Conservation (phyloP, 2,797 vertebrate species). For the Anisognathus igniventris region DNA sequence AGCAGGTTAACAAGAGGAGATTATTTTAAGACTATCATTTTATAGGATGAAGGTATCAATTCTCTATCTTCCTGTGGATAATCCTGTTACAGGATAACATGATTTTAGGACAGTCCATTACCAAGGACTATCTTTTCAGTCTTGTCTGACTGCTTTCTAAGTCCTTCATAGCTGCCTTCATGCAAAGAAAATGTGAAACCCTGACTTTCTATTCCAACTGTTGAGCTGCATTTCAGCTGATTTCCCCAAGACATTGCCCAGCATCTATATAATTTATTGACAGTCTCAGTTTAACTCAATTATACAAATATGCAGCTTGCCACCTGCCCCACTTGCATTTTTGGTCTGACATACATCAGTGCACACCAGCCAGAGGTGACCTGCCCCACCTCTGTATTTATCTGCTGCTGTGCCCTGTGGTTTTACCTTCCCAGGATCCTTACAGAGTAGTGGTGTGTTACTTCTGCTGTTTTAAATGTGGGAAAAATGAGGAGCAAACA, state of each 20-base stretch:
- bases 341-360: background rate
- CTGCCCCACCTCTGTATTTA: background rate
- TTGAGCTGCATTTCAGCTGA: background rate
- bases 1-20: background rate
- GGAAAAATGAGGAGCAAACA: background rate
- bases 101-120: constrained; percentile 17
- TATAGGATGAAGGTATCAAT: constrained; percentile 8
- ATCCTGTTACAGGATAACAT: constrained; percentile 10
- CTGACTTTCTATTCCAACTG: background rate
- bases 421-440: background rate
- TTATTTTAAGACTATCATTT: background rate
- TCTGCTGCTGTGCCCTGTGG: background rate
- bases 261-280: background rate
- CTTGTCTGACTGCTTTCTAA: background rate
- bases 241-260: background rate
- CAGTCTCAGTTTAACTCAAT: background rate
- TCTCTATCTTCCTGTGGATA: background rate
- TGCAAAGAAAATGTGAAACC: background rate
- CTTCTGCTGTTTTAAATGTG: background rate
- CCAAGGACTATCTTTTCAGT: background rate
- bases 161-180: background rate
- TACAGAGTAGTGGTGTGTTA: background rate
- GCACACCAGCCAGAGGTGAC: background rate
- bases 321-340: background rate
- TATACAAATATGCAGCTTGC: background rate